phyloP scores from a whole-genome alignment of 1,140 invertebrate species.

The Globodera rostochiensis region DNA sequence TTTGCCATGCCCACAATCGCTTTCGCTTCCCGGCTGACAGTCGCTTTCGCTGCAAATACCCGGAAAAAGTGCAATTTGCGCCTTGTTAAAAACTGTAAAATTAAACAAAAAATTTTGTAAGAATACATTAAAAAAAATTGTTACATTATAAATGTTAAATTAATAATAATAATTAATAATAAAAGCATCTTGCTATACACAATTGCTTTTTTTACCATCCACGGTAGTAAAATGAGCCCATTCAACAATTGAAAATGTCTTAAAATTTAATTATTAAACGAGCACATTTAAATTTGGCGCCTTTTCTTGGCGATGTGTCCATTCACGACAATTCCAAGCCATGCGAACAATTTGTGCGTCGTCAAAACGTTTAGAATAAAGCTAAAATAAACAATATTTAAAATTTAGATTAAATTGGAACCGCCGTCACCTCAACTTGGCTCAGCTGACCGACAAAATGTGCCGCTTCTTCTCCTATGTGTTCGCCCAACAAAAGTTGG shows the following conservation, averaged over 20 bases:
- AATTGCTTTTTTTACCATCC: not conserved
- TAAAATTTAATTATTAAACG: not conserved
- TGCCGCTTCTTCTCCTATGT: not conserved
- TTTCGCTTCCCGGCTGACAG: not conserved
- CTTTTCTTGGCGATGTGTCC: conserved; percentile 3
- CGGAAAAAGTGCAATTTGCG: not conserved
- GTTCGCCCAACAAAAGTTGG: not conserved
- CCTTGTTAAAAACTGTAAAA: conserved; percentile 1
- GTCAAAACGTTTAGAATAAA: conserved; percentile 12
- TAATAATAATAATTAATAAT: no score
- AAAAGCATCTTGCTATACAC: not conserved
- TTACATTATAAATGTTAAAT: not conserved
- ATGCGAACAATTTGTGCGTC: not conserved
- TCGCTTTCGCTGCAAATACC: conserved; percentile 16
- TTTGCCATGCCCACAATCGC: not conserved
- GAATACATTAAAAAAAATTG: no score
- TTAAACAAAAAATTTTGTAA: no score
- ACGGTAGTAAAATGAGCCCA: conserved; percentile 16
- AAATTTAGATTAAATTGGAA: not conserved
- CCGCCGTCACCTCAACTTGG: not conserved
- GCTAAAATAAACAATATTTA: conserved; percentile 7
- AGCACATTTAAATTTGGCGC: not conserved
- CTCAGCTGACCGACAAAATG: conserved; percentile 1
- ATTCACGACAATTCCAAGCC: not conserved
- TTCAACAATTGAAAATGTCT: not conserved